A percentile compares a stretch with the other conserved stretches of the same genome.
Conservation (phyloP, 2,113 vertebrate species). For the Panthera uncia region DNA sequence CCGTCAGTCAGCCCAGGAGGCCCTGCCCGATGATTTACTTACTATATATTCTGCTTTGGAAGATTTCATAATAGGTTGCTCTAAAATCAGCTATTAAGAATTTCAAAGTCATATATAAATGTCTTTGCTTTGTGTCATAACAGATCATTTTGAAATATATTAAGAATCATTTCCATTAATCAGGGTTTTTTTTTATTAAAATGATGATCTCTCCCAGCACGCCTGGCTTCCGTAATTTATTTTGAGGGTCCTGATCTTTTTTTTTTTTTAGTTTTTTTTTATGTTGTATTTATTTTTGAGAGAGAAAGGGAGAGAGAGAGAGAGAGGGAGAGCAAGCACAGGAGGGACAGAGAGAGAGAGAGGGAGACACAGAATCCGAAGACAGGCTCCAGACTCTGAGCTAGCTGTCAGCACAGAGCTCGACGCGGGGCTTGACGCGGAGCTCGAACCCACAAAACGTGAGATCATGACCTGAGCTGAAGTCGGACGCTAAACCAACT, state of each 20-base stretch:
- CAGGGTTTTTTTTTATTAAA: constrained; percentile 36
- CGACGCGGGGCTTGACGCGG: too few relatives aligned
- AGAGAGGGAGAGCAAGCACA: too few relatives aligned
- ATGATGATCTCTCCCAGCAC: background rate
- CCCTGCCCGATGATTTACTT: constrained; percentile 80
- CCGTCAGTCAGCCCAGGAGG: constrained; percentile 55
- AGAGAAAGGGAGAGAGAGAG: too few relatives aligned
- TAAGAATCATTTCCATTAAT: constrained; percentile 75
- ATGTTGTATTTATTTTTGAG: too few relatives aligned
- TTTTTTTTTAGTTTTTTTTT: too few relatives aligned
- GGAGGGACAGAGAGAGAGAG: too few relatives aligned
- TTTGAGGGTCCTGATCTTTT: background rate
- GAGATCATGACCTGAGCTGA: too few relatives aligned
- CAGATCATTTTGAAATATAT: constrained; percentile 78
- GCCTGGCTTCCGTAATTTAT: background rate
- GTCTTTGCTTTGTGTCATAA: constrained; percentile 81
- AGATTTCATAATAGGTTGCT: constrained; percentile 74
- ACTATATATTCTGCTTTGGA: constrained; percentile 70
- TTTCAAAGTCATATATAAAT: constrained; percentile 77
- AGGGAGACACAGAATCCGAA: too few relatives aligned
- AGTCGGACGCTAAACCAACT: too few relatives aligned
- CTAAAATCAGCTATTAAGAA: constrained; percentile 76
- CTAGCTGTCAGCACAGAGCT: too few relatives aligned
- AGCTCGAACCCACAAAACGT: too few relatives aligned
- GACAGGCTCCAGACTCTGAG: too few relatives aligned